Evolutionary conservation across 2,797 vertebrate species (phyloP).

Genomic region (Hippopotamyrus pictus): DNA sequence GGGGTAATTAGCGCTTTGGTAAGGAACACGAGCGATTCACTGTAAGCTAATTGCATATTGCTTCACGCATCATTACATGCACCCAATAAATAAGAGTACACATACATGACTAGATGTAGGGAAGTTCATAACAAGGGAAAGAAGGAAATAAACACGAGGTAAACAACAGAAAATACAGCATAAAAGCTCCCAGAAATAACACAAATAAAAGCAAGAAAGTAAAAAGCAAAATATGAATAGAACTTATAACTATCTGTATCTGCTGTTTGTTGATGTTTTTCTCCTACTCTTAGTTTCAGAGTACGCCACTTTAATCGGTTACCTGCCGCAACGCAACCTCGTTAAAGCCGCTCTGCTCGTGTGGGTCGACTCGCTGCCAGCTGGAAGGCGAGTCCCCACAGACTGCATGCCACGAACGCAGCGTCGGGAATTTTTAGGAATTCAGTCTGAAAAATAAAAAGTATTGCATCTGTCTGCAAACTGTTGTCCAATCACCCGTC

Average conservation of each 20-base stretch:
- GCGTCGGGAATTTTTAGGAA: neutral
- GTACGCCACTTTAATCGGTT: neutral
- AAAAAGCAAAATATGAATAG: neutral
- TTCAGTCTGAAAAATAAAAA: neutral
- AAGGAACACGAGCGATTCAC: neutral
- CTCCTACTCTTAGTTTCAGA: neutral
- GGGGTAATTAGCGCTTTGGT: neutral
- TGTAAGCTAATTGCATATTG: conserved; percentile 1
- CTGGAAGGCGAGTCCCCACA: neutral
- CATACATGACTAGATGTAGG: neutral
- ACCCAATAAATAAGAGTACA: neutral
- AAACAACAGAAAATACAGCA: neutral
- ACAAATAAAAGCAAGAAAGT: neutral
- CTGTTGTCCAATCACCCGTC: neutral
- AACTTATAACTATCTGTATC: neutral
- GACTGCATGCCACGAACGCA: too few relatives aligned
- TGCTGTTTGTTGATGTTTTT: neutral
- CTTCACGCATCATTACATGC: neutral
- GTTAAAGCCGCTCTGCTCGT: neutral
- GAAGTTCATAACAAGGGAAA: neutral
- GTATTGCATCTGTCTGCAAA: neutral
- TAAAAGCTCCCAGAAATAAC: neutral
- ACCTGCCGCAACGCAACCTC: neutral
- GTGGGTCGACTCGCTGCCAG: neutral
- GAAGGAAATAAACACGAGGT: neutral